A percentile compares a stretch with the other conserved stretches of the same genome.
phyloP scores from a whole-genome alignment of 2,797 vertebrate species.

The Melanotaenia trifasciata region DNA sequence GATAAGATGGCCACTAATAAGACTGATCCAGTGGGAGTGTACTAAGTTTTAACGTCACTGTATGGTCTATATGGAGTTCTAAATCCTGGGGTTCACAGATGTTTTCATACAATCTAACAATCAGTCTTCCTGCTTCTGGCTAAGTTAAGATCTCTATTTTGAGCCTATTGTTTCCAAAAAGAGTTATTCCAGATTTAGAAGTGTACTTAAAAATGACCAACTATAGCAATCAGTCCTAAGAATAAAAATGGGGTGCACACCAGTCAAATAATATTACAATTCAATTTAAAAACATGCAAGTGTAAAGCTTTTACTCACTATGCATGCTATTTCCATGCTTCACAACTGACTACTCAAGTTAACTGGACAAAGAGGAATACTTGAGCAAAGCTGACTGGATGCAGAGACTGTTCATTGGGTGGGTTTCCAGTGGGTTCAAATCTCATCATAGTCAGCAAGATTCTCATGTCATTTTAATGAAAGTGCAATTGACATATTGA shows the following conservation, averaged over 20 bases:
- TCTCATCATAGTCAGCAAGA: slow-evolving; percentile 53
- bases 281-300: no score
- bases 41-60: background rate
- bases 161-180: background rate
- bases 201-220: no score
- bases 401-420: slow-evolving; percentile 1
- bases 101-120: background rate
- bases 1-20: background rate
- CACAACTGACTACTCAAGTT: background rate
- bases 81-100: background rate
- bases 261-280: no score
- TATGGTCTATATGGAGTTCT: background rate
- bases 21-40: background rate
- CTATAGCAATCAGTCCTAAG: no score
- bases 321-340: background rate
- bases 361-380: background rate
- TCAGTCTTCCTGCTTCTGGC: background rate
- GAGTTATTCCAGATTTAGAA: no score
- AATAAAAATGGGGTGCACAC: no score
- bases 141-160: background rate
- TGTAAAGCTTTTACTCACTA: background rate
- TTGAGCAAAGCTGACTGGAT: slow-evolving; percentile 7
- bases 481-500: slow-evolving; percentile 64
- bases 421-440: slow-evolving; percentile 8
- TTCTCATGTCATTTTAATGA: slow-evolving; percentile 63